Evolutionary conservation across 2,888 invertebrate genomes (phyloP), one percentile per base, ranked within the genome.

Genomic region (Miltochrista miniata): DNA sequence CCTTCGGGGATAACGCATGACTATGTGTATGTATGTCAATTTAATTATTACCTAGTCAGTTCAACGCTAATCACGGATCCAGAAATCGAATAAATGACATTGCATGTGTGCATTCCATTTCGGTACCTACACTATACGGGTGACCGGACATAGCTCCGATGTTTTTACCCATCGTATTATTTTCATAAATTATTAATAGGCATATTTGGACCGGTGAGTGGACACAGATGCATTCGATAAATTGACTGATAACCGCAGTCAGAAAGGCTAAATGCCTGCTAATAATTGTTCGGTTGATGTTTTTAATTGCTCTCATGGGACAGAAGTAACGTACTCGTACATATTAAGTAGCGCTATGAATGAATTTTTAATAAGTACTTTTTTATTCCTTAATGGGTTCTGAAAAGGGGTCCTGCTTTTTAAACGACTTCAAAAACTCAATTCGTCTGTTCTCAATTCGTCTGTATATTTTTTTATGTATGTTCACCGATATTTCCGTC

Each of bases 211-310:
- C 59, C 74, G 76, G 62, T 76, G 84, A 85, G 82, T 81, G 87
- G 79, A 71, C 75, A 71, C 81, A 81, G 85, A 84, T 87, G 85
- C 87, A 87, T 83, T 88, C 88, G 79, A 70, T 85, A 89, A 90
- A 90, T 91, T 90, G 89, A 89, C 89, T 87, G 85, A 74, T 83
- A 85, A 90, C 90, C 90, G 81, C 91, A 90, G 78, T 79, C 81
- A 76, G 82, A 87, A 89, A 88, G 86, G 85, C 88, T 89, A 90
- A 90, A 89, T 90, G 87, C 80, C 85, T 79, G 86, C 85, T 90
- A 90, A 90, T 90, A 87, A 89, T 88, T 76, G 76, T 73, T 70
- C 77, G 81, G 83, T 81, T 83, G 82, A 81, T 74, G 81, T 70
- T 78, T 74, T 79, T 69, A 79, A 68, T 54, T 38, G 49, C 41